These are phyloP conservation scores for Phrynocephalus vlangalii DNA, from an alignment of 2,797 vertebrate genomes.

Conservation along the genomic window DNA sequence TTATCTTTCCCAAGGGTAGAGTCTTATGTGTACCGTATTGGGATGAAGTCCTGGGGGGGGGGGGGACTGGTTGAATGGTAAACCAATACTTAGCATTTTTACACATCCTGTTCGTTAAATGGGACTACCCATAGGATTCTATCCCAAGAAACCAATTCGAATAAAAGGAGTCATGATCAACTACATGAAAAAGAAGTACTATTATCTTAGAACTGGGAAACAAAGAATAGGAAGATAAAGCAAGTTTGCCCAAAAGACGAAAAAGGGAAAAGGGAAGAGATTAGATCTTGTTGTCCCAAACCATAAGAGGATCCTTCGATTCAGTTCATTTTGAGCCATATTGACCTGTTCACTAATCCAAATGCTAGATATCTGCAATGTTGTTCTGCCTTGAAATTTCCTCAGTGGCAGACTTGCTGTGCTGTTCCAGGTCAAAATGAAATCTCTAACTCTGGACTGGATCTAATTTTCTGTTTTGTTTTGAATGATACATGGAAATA, in stretches of 20 bases:
- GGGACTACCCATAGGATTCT: no score
- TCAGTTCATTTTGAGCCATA: not conserved
- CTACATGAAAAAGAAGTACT: not conserved
- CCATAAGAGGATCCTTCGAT: not conserved
- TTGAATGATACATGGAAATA: not conserved
- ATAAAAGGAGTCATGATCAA: not conserved
- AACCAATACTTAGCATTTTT: no score
- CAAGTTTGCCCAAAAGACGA: not conserved
- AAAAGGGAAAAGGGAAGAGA: no score
- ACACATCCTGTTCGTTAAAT: no score
- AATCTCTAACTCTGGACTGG: not conserved
- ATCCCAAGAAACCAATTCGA: no score
- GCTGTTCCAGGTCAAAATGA: conserved; percentile 16
- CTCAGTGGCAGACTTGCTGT: not conserved
- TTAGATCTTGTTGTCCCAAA: not conserved
- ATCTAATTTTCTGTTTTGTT: conserved; percentile 3
- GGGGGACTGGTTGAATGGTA: not conserved
- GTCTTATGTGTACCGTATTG: not conserved
- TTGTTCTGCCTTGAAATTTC: not conserved
- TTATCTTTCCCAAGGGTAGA: not conserved
- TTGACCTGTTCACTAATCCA: conserved; percentile 7
- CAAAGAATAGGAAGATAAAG: not conserved
- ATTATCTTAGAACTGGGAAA: not conserved
- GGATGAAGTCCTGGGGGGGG: not conserved
- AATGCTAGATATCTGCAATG: not conserved